These are phyloP conservation scores for Trichomycterus rosablanca DNA, from an alignment of 2,113 vertebrate species.

Conservation along the genomic window DNA sequence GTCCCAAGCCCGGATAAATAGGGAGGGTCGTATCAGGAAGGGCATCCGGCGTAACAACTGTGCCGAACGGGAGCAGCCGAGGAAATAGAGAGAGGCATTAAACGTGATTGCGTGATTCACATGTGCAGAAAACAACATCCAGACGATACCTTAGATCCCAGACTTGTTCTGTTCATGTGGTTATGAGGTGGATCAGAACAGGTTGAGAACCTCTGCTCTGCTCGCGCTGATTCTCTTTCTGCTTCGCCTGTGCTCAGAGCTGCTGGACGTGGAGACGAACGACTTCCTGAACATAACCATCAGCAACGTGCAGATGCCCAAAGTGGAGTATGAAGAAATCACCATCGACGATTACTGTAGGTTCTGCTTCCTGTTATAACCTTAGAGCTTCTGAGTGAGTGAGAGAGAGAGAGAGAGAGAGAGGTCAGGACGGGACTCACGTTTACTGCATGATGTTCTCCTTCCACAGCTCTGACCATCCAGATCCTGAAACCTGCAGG, in stretches of 20 bases:
- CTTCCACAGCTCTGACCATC: conserved; percentile 74
- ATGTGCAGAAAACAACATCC: no score
- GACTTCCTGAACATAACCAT: conserved; percentile 71
- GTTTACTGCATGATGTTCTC: background rate
- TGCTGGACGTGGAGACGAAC: conserved; percentile 83
- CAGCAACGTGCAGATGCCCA: conserved; percentile 84
- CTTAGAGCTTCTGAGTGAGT: background rate
- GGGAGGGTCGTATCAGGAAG: no score
- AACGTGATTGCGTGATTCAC: no score
- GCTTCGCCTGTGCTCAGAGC: conserved; percentile 64
- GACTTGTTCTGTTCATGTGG: no score
- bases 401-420: background rate
- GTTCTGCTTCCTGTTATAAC: conserved; percentile 43
- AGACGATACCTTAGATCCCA: no score
- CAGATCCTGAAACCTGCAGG: conserved; percentile 90
- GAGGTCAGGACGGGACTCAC: no score
- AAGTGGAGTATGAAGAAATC: conserved; percentile 76
- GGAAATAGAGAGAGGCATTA: no score
- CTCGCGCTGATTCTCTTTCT: background rate
- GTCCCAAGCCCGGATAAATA: no score
- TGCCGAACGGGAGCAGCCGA: no score
- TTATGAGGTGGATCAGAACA: no score
- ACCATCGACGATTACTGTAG: conserved; percentile 84
- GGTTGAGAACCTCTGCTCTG: no score
- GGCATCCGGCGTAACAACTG: no score